phyloP scores from a whole-genome alignment of 2,113 vertebrate genomes.

The Pseudorhombus dupliciocellatus region DNA sequence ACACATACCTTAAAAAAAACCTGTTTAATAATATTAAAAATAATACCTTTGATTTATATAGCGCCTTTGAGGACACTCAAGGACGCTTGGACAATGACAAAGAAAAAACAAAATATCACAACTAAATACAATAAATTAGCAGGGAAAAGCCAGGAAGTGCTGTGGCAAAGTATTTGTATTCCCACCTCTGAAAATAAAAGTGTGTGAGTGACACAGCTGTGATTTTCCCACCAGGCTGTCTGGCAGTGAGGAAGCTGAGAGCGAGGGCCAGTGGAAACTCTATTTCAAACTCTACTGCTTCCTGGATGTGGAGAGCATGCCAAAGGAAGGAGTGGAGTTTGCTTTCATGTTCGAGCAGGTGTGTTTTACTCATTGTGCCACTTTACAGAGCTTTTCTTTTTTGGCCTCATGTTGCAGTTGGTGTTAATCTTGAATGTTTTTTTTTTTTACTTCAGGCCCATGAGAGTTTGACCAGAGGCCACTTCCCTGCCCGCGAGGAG shows the following conservation, averaged over 20 bases:
- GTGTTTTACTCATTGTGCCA: slow-evolving; percentile 6
- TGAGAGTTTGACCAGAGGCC: slow-evolving; percentile 89
- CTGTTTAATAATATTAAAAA: no score
- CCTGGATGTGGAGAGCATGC: slow-evolving; percentile 92
- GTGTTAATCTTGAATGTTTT: no score
- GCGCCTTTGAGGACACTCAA: no score
- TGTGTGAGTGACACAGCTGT: slow-evolving; percentile 21
- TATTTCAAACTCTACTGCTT: slow-evolving; percentile 97
- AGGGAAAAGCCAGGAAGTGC: no score
- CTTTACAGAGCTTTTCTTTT: slow-evolving; percentile 44
- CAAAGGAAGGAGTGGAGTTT: slow-evolving; percentile 92
- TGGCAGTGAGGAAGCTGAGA: slow-evolving; percentile 85
- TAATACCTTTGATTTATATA: no score
- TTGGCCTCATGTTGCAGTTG: no score
- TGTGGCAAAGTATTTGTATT: no score
- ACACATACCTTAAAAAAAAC: no score
- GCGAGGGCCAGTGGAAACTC: slow-evolving; percentile 88
- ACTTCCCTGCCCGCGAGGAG: slow-evolving; percentile 91
- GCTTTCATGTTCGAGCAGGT: slow-evolving; percentile 98
- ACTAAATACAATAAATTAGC: no score
- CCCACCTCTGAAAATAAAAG: no score
- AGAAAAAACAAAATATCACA: no score
- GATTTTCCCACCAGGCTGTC: slow-evolving; percentile 77
- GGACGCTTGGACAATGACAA: no score
- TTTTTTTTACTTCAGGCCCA: slow-evolving; percentile 82